phyloP scores from a whole-genome alignment of 1,140 invertebrate genomes.

The Aporrectodea caliginosa region DNA sequence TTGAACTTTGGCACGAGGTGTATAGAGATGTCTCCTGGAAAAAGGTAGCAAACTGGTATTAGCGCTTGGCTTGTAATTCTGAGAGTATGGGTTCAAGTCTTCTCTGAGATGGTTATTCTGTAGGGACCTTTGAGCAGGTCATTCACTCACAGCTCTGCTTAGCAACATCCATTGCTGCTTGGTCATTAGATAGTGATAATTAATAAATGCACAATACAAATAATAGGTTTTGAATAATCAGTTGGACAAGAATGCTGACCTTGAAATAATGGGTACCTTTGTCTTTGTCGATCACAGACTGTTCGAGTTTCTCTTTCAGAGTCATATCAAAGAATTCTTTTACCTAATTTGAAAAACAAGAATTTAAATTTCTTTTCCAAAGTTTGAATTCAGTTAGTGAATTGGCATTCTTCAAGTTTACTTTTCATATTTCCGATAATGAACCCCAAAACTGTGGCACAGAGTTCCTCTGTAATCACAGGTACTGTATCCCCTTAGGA shows the following conservation, averaged over 20 bases:
- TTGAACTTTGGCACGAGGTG: neutral
- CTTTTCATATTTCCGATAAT: neutral
- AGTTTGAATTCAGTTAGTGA: neutral
- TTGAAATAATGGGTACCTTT: constrained; percentile 91
- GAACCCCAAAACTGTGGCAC: neutral
- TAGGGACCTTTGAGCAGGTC: neutral
- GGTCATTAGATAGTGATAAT: too few species aligned
- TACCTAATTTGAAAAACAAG: constrained; percentile 55
- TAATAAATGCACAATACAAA: too few species aligned
- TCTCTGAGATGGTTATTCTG: too few species aligned
- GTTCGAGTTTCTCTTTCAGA: constrained; percentile 69
- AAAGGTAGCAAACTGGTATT: neutral
- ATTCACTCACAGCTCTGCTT: neutral
- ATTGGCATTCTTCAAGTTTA: neutral
- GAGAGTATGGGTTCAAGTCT: too few species aligned
- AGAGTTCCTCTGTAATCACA: neutral
- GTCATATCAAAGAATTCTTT: constrained; percentile 79
- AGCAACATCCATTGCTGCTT: too few species aligned
- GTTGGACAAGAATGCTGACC: constrained; percentile 47
- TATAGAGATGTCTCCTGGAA: neutral
- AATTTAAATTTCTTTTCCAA: neutral
- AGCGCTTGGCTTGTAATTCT: neutral
- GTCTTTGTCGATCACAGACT: constrained; percentile 77
- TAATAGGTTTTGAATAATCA: neutral
- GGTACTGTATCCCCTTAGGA: neutral